Base-by-base conservation (phyloP, 2,888 invertebrate species). In the Amblyteles armatorius region DNA sequence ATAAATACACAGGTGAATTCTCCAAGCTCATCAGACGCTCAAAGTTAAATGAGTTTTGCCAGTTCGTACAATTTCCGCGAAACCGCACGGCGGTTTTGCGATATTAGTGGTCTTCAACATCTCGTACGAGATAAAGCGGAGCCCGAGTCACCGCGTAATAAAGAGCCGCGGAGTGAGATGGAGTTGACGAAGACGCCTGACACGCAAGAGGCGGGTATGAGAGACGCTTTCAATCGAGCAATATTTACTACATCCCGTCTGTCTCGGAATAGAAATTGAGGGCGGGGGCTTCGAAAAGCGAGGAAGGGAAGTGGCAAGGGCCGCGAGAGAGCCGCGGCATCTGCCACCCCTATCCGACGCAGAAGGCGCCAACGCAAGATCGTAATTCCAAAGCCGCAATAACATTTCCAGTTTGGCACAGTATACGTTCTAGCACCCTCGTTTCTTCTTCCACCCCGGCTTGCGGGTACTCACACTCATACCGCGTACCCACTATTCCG, bases 31-130 rank as follows among this genome's bases (percentile, higher is more conserved):
- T 40, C 22, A 11, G 52, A 50, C 26, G 11, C 44, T 74, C 71
- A 79, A 87, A 87, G 83, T 87, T 87, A 85, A 87, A 86, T 86
- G 86, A 87, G 86, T 85, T 55, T 33, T 86, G 57, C 72, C 52
- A 69, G 16, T 63, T 63, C 36, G 63, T 74, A 79, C 74, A 74
- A 74, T 63, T 60, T 74, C 26, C 52, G 48, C 50, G 50, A 63
- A 33, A 29, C 16, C 33, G 60, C 60, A 7, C 7, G 4, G 26
- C n/a, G 60, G 29, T 29, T 44, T 63, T 11, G 26, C 57, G 26
- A 57, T 57, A 57, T 57, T 26, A 22, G 57, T 9, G 26, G 57
- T 26, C 22, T 57, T 22, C 29, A 16, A 7, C 44, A 16, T 33
- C 2, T 33, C n/a, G 60, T 2, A 16, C n/a, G 29, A 33, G 16